A percentile compares a stretch with the other conserved stretches of the same genome.
Conservation (phyloP, 2,113 vertebrate species). For the Vicugna pacos region DNA sequence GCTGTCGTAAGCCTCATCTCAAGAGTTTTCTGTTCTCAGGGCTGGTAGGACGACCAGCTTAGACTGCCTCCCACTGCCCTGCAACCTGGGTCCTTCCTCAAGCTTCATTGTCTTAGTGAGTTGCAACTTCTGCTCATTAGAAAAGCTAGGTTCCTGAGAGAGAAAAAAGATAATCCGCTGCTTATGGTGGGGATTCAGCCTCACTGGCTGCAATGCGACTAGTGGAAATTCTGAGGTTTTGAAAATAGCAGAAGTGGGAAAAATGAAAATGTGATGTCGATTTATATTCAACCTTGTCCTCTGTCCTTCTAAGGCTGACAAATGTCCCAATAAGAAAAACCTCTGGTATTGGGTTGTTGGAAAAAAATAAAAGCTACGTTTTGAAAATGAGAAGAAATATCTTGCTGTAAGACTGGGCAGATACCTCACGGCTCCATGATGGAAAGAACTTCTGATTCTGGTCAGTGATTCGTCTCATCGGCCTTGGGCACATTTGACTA, state of each 20-base stretch:
- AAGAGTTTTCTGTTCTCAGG: not conserved
- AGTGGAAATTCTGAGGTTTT: conserved; percentile 58
- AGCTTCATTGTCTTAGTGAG: not conserved
- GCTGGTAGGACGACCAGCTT: not conserved
- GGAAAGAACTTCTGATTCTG: conserved; percentile 1
- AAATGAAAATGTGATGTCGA: conserved; percentile 11
- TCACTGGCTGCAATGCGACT: not conserved
- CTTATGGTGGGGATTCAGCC: not conserved
- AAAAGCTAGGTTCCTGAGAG: not conserved
- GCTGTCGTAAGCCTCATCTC: not conserved
- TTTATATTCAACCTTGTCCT: not conserved
- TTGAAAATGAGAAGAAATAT: not conserved
- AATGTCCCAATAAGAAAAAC: not conserved
- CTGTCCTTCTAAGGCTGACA: not conserved
- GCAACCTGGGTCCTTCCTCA: not conserved
- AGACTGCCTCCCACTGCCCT: not conserved
- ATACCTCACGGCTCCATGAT: not conserved
- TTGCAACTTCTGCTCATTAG: not conserved
- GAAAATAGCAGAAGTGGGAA: conserved; percentile 1
- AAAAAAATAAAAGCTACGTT: not conserved
- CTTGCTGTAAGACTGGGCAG: not conserved
- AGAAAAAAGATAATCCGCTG: not conserved
- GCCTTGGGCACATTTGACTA: conserved; percentile 19
- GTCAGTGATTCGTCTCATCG: not conserved
- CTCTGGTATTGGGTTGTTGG: not conserved